phyloP scores from a whole-genome alignment of 2,113 vertebrate species.

The Macroglossus sobrinus region DNA sequence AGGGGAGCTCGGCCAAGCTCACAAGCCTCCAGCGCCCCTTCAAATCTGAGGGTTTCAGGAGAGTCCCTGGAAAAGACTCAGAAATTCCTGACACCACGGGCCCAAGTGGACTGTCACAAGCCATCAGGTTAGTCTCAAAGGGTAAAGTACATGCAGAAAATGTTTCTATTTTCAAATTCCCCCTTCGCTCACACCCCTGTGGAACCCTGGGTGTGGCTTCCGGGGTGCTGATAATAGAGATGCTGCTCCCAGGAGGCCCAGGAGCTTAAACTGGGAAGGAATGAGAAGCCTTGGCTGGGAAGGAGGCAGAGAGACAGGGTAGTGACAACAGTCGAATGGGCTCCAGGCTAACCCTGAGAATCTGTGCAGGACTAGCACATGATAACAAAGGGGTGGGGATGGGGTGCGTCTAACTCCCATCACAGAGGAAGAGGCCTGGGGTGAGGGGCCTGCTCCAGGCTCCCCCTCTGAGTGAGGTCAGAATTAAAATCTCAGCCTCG shows the following conservation, averaged over 20 bases:
- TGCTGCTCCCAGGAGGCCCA: neutral
- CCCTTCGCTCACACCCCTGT: neutral
- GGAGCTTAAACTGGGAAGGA: neutral
- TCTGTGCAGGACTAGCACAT: neutral
- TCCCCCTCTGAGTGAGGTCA: neutral
- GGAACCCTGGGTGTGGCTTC: neutral
- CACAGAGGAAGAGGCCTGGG: neutral
- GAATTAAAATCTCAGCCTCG: neutral
- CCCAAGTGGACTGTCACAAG: neutral
- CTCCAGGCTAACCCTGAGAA: neutral
- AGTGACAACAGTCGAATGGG: neutral
- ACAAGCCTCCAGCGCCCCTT: neutral
- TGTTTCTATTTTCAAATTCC: neutral
- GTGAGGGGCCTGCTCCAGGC: neutral
- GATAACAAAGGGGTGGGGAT: neutral
- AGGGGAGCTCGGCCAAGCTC: neutral
- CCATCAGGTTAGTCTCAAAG: neutral
- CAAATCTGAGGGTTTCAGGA: neutral
- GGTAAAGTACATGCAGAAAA: neutral
- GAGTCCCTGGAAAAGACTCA: neutral
- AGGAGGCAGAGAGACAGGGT: neutral
- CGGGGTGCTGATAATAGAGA: neutral
- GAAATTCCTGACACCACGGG: neutral
- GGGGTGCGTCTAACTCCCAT: neutral
- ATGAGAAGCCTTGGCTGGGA: neutral